These are phyloP conservation scores for Etheostoma cragini DNA, from an alignment of 2,113 vertebrate species.

Conservation along the genomic window DNA sequence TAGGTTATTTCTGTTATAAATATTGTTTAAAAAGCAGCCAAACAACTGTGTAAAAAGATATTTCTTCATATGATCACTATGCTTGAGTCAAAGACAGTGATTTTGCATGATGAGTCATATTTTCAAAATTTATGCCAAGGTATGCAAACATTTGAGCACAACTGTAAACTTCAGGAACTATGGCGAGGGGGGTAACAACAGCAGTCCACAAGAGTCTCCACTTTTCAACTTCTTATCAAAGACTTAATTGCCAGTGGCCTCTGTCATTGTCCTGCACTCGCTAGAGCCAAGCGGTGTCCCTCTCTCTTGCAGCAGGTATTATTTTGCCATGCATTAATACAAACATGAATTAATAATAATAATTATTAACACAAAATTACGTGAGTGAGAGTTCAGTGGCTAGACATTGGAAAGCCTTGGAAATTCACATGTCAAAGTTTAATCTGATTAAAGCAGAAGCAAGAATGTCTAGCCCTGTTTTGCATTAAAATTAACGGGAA, in stretches of 20 bases:
- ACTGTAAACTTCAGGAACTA: background rate
- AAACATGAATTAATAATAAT: background rate
- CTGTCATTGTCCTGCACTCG: background rate
- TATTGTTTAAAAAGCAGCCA: no score
- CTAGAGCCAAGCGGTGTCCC: background rate
- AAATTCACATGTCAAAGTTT: background rate
- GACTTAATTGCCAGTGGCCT: background rate
- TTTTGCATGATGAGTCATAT: no score
- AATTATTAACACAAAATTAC: background rate
- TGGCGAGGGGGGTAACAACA: background rate
- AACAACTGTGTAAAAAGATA: no score
- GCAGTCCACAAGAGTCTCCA: background rate
- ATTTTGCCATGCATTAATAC: background rate
- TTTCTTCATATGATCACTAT: no score
- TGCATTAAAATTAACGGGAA: background rate
- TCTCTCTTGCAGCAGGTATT: background rate
- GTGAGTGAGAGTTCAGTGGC: background rate
- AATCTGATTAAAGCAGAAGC: background rate
- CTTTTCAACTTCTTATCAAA: background rate
- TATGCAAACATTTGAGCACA: no score
- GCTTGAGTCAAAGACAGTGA: no score
- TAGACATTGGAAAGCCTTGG: background rate
- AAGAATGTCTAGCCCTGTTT: background rate
- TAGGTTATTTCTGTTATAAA: no score
- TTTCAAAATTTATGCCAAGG: no score